phyloP scores from a whole-genome alignment of 2,113 vertebrate genomes.

The Aspidoscelis tigris region DNA sequence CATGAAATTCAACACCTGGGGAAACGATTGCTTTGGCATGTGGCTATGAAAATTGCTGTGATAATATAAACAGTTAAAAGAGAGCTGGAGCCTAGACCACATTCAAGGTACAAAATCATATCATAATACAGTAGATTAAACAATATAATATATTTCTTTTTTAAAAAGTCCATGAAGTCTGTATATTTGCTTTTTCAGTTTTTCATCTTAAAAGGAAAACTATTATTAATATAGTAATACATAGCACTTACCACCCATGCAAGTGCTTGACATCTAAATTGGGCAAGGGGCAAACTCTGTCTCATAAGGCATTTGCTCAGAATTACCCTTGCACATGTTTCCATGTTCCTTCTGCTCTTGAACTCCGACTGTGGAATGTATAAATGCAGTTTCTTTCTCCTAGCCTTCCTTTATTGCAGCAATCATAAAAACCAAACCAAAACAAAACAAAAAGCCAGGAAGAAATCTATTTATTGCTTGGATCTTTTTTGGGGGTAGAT shows the following conservation, averaged over 20 bases:
- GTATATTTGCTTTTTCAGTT: conserved; percentile 10
- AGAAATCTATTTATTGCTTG: too few relatives aligned
- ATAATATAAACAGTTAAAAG: conserved; percentile 25
- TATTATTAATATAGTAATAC: neutral
- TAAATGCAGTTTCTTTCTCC: too few relatives aligned
- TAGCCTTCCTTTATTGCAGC: too few relatives aligned
- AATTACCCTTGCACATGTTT: too few relatives aligned
- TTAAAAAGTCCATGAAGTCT: conserved; percentile 1
- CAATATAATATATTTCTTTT: conserved; percentile 6
- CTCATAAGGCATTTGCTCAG: too few relatives aligned
- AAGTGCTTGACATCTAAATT: neutral
- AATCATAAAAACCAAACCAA: too few relatives aligned
- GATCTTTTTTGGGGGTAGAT: too few relatives aligned
- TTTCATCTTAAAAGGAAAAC: too few relatives aligned
- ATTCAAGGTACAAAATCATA: conserved; percentile 15
- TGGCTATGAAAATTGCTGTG: neutral
- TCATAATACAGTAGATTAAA: conserved; percentile 23
- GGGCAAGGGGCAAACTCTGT: neutral
- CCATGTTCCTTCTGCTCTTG: too few relatives aligned
- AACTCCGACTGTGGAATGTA: too few relatives aligned
- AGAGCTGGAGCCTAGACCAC: neutral
- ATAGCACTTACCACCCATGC: neutral
- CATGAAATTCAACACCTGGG: conserved; percentile 40
- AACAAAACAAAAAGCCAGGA: too few relatives aligned
- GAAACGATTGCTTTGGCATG: neutral